Evolutionary conservation across 2,797 vertebrate species (phyloP), one percentile per base, ranked within the genome.

Genomic region (Galagoides demidoff): DNA sequence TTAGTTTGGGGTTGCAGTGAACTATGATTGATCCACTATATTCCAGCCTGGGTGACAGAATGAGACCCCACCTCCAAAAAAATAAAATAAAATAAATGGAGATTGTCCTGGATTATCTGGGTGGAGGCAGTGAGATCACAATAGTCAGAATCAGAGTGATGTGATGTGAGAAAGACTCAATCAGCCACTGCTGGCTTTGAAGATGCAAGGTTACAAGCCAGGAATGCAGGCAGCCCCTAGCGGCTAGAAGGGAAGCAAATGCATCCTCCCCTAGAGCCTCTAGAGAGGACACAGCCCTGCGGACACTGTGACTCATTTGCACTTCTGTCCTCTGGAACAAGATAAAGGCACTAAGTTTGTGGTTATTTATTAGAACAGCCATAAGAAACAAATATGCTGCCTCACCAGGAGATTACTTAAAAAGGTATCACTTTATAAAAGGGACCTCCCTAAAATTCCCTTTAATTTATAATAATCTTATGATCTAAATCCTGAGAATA

Each of bases 391-490:
- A 88, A 91, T 29, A 82, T 0, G 71, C n/a, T 37, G 25, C 31
- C 11, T 16, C 31, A 34, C 0, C 3, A 79, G 27, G 11, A 71
- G n/a, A 70, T 45, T 74, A 45, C 19, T 52, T 14, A 78, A n/a
- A 81, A 59, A 55, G 45, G 34, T 25, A 57, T 13, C 76, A 77
- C 39, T 71, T 29, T 90, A 77, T 1, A 13, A 59, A 84, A 93
- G 57, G 22, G 20, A 64, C 0, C 11, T 82, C n/a, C 23, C 20
- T 85, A n/a, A 90, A 76, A 5, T n/a, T 87, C 34, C 49, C 52
- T 61, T 61, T 70, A 52, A 85, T 64, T 85, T 64, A 5, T 81
- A 94, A 79, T 22, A 89, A 93, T 43, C 22, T 90, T 10, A 73
- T 57, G 6, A 66, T 66, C 17, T 20, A 86, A 74, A 95, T 79